Percentiles rank a stretch among this genome's conserved stretches.
Evolutionary conservation across 92 coral and sea anemone species (phyloP).

Genomic region (Plumapathes pennacea): DNA sequence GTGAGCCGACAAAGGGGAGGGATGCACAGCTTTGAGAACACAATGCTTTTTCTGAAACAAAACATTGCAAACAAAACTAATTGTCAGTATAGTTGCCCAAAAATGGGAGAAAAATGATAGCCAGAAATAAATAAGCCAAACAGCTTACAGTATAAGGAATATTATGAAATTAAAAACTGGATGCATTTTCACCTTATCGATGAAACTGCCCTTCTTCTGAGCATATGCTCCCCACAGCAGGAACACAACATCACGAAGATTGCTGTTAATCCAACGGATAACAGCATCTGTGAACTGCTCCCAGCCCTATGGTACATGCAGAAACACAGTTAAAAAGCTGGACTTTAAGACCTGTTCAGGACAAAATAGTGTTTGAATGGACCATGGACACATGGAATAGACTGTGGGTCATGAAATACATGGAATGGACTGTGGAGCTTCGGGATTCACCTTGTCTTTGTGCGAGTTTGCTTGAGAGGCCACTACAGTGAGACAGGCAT

Average conservation of each 20-base stretch:
- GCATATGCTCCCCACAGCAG: constrained; percentile 98
- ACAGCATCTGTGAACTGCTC: constrained; percentile 98
- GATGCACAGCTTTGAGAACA: constrained; percentile 92
- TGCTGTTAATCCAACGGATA: constrained; percentile 89
- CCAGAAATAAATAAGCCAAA: no score
- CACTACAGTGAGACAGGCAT: constrained; percentile 95
- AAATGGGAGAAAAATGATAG: no score
- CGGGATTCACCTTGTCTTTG: constrained; percentile 78
- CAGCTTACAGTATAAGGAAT: no score
- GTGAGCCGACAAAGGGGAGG: constrained; percentile 98
- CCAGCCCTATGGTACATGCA: constrained; percentile 72
- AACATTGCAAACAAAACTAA: background rate
- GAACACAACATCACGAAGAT: constrained; percentile 79
- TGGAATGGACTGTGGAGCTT: no score
- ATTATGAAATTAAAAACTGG: no score
- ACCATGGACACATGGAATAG: no score
- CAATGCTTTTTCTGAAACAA: constrained; percentile 90
- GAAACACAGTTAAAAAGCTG: background rate
- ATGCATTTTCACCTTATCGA: constrained; percentile 99
- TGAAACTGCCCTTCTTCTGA: constrained; percentile 95
- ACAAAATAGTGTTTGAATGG: no score
- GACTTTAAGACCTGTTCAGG: no score
- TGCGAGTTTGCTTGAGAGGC: constrained; percentile 96
- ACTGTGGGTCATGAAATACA: no score
- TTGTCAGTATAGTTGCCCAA: no score